Evolutionary conservation across 2,797 vertebrate genomes (phyloP).

Genomic region (Orientallactaga sibirica): DNA sequence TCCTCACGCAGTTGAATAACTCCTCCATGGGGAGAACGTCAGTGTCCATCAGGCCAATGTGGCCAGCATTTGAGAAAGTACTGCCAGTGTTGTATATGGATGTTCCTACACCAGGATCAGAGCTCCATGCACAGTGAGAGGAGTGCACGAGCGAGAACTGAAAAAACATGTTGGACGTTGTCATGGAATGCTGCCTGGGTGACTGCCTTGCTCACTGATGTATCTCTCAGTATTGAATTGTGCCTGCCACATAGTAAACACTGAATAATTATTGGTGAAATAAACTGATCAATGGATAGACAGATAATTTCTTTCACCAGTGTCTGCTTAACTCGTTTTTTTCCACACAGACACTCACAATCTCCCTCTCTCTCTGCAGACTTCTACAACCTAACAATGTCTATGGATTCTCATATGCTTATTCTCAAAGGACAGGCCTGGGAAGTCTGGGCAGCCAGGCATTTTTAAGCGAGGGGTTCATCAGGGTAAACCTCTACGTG

Average conservation of each 20-base stretch:
- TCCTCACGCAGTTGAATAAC: not conserved
- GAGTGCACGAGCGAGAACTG: not conserved
- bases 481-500: not conserved
- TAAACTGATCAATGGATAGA: not conserved
- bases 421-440: not conserved
- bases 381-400: constrained; percentile 4
- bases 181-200: not conserved
- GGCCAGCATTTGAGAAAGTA: not conserved
- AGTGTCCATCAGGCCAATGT: not conserved
- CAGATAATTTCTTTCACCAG: not conserved
- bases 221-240: not conserved
- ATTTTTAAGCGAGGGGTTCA: not conserved
- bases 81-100: not conserved
- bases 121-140: not conserved
- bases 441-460: not conserved
- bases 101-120: not conserved
- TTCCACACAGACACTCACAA: not conserved
- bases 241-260: not conserved
- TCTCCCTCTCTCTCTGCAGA: constrained; percentile 8
- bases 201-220: not conserved
- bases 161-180: not conserved
- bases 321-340: not conserved
- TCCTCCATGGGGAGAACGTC: not conserved
- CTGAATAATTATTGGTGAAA: constrained; percentile 40
- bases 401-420: constrained; percentile 13